phyloP scores from a whole-genome alignment of 2,888 invertebrate genomes.

The Agrochola lychnidis region DNA sequence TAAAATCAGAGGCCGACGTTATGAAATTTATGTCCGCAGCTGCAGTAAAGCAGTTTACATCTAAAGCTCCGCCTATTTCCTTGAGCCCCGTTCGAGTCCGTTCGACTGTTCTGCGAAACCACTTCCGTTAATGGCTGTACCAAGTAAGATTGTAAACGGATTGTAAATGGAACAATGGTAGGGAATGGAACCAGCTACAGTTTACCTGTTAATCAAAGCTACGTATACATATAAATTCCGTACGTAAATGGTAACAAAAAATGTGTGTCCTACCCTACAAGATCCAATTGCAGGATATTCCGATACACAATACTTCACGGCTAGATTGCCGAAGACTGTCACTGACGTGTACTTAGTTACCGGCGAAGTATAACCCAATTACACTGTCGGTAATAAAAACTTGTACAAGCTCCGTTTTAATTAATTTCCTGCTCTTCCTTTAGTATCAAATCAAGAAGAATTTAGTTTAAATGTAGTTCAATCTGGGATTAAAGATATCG shows the following conservation, averaged over 20 bases:
- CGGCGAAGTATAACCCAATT: neutral
- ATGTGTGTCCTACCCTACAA: neutral
- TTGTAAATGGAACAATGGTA: neutral
- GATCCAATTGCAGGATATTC: slow-evolving; percentile 9
- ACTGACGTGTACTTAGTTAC: neutral
- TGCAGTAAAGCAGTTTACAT: neutral
- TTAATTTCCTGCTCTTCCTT: slow-evolving; percentile 3
- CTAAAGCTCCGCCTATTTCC: neutral
- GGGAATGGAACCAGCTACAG: neutral
- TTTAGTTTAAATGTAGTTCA: neutral
- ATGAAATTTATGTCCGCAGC: neutral
- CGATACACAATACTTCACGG: neutral
- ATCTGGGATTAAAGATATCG: neutral
- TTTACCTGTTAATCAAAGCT: neutral
- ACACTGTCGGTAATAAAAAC: neutral
- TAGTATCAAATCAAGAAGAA: neutral
- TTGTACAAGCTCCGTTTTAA: slow-evolving; percentile 1
- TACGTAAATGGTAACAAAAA: neutral
- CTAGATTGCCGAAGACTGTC: neutral
- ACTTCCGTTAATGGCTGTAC: neutral
- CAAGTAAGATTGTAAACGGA: neutral
- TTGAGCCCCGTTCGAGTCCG: neutral
- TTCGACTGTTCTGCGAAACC: neutral
- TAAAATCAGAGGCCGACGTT: neutral
- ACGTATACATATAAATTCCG: neutral